Conservation (phyloP, 2,797 vertebrate genomes). For the Microctenopoma steveboyesi region DNA sequence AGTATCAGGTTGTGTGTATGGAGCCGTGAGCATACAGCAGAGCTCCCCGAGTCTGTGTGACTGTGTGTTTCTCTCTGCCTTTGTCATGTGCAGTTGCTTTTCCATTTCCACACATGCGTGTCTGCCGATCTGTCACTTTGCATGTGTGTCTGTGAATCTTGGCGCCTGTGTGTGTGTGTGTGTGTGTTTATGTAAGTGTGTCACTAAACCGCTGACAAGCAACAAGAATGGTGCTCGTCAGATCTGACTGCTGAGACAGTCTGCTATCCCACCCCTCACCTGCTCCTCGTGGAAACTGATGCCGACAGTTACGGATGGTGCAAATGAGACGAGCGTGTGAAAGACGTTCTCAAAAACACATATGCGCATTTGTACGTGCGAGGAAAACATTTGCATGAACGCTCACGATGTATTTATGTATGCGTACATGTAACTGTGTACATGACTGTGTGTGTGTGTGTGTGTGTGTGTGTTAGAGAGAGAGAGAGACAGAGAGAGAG, state of each 20-base stretch:
- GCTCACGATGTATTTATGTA: not conserved
- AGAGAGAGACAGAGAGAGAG: conserved; percentile 7
- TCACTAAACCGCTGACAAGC: conserved; percentile 59
- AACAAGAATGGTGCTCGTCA: conserved; percentile 56
- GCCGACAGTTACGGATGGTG: conserved; percentile 64
- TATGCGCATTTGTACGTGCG: conserved; percentile 20
- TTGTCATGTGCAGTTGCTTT: conserved; percentile 1
- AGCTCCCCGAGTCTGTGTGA: conserved; percentile 16
- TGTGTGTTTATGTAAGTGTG: conserved; percentile 16
- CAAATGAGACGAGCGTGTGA: conserved; percentile 65
- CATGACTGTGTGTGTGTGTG: not conserved
- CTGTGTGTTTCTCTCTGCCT: conserved; percentile 15
- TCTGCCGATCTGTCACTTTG: conserved; percentile 15
- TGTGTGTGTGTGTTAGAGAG: no score
- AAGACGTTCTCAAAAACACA: conserved; percentile 37
- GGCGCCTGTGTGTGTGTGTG: not conserved
- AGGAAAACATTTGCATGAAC: conserved; percentile 24
- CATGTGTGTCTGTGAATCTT: not conserved
- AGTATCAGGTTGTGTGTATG: conserved; percentile 22
- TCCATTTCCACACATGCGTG: conserved; percentile 24
- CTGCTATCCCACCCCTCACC: conserved; percentile 61
- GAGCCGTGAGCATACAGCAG: conserved; percentile 26
- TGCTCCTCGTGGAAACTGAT: conserved; percentile 53
- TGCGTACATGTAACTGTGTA: not conserved
- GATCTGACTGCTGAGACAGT: conserved; percentile 47